Conservation (phyloP, 1,140 invertebrate genomes). For the Lepidurus packardi region DNA sequence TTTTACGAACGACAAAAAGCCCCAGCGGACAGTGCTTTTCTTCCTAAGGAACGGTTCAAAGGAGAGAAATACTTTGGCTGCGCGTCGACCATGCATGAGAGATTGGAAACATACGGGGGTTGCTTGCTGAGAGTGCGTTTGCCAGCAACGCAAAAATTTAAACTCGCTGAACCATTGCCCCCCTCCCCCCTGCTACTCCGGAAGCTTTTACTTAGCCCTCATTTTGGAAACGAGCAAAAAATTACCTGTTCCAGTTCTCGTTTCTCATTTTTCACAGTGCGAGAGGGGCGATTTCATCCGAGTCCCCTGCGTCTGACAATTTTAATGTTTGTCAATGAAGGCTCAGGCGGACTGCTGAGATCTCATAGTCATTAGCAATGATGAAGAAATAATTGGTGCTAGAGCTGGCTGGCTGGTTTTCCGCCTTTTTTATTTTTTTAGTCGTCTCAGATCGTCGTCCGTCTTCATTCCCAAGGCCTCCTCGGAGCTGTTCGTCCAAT, state of each 20-base stretch:
- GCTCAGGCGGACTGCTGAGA: not conserved
- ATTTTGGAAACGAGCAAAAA: not conserved
- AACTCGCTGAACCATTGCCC: not conserved
- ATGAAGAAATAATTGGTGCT: not conserved
- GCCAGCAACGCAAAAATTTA: not conserved
- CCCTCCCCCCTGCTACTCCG: not conserved
- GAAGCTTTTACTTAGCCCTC: conserved; percentile 1
- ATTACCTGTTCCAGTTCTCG: not conserved
- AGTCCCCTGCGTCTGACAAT: not conserved
- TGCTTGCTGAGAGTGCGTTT: not conserved
- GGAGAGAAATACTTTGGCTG: conserved; percentile 14
- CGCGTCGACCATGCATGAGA: not conserved
- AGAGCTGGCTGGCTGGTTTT: not conserved
- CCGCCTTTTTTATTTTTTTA: not conserved
- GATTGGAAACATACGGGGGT: conserved; percentile 5
- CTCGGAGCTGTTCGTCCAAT: not conserved
- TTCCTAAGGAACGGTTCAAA: not conserved
- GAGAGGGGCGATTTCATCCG: not conserved
- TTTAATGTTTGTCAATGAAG: conserved; percentile 19
- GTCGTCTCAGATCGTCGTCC: not conserved
- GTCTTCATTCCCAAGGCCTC: not conserved
- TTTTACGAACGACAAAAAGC: conserved; percentile 9
- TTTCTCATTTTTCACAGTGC: not conserved
- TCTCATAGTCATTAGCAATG: not conserved
- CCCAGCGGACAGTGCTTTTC: conserved; percentile 1